phyloP scores from a whole-genome alignment of 2,888 invertebrate species.

The Anthophora plumipes region DNA sequence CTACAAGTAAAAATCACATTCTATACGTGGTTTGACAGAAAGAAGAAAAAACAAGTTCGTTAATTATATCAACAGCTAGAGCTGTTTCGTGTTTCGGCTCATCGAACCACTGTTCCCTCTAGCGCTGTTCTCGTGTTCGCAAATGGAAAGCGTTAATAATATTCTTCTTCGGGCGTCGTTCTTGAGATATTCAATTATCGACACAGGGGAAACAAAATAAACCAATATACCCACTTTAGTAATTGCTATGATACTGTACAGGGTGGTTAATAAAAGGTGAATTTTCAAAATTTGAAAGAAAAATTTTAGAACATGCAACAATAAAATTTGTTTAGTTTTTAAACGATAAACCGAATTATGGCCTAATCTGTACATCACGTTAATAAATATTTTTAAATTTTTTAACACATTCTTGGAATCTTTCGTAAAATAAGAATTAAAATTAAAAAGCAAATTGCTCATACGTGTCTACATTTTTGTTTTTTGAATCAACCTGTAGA shows the following conservation, averaged over 20 bases:
- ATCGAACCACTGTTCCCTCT: constrained; percentile 18
- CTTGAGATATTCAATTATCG: not conserved
- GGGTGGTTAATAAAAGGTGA: not conserved
- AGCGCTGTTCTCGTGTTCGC: not conserved
- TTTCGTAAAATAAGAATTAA: too few relatives aligned
- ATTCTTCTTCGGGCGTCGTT: constrained; percentile 1
- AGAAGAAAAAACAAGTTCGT: not conserved
- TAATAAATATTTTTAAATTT: too few relatives aligned
- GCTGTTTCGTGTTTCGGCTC: constrained; percentile 2
- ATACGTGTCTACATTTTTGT: too few relatives aligned
- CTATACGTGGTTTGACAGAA: not conserved
- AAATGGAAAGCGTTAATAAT: constrained; percentile 21
- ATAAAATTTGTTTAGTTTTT: too few relatives aligned
- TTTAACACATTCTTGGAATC: too few relatives aligned
- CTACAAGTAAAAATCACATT: constrained; percentile 3
- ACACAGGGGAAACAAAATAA: constrained; percentile 1
- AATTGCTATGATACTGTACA: not conserved
- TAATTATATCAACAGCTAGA: constrained; percentile 17
- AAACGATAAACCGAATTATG: too few relatives aligned
- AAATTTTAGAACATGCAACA: too few relatives aligned
- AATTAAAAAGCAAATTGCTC: too few relatives aligned
- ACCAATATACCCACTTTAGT: not conserved
- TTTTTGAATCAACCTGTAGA: too few relatives aligned
- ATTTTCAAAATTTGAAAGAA: too few relatives aligned
- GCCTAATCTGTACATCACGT: too few relatives aligned